A percentile compares a stretch with the other conserved stretches of the same genome.
Conservation (phyloP, 2,888 invertebrate species). For the Podabrus alpinus region DNA sequence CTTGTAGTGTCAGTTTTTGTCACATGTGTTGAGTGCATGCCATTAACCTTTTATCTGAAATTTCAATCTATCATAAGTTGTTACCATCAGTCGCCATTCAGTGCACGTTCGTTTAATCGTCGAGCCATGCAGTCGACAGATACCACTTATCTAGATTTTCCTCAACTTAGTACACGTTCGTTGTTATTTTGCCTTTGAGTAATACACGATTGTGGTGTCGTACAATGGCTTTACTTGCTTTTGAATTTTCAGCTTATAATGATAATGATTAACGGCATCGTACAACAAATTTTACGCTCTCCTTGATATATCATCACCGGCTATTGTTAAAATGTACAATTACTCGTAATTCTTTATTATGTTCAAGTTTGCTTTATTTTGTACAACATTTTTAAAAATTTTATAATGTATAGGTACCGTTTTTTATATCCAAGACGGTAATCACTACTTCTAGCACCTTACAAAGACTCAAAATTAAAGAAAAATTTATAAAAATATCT, state of each 20-base stretch:
- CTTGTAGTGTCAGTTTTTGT: slow-evolving; percentile 34
- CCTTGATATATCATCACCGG: slow-evolving; percentile 1
- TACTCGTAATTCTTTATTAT: not conserved
- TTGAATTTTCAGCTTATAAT: slow-evolving; percentile 27
- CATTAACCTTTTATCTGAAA: slow-evolving; percentile 46
- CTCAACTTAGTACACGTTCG: slow-evolving; percentile 28
- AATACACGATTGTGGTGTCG: slow-evolving; percentile 27
- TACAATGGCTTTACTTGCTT: slow-evolving; percentile 23
- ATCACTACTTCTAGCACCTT: no score
- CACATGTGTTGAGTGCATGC: slow-evolving; percentile 42
- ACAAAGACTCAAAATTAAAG: no score
- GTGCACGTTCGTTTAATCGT: slow-evolving; percentile 43
- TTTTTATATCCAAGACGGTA: not conserved
- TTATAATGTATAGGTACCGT: not conserved
- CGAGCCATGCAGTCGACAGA: slow-evolving; percentile 39
- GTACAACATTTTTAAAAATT: not conserved
- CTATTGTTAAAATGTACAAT: not conserved
- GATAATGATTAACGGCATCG: slow-evolving; percentile 28
- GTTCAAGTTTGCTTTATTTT: not conserved
- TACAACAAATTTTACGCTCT: slow-evolving; percentile 16
- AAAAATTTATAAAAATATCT: no score
- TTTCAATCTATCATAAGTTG: slow-evolving; percentile 43
- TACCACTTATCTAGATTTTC: slow-evolving; percentile 36
- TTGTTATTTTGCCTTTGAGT: slow-evolving; percentile 31
- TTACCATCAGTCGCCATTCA: slow-evolving; percentile 46